A percentile compares a stretch with the other conserved stretches of the same genome.
Conservation (phyloP, 2,888 invertebrate species). For the Epirrita christyi region DNA sequence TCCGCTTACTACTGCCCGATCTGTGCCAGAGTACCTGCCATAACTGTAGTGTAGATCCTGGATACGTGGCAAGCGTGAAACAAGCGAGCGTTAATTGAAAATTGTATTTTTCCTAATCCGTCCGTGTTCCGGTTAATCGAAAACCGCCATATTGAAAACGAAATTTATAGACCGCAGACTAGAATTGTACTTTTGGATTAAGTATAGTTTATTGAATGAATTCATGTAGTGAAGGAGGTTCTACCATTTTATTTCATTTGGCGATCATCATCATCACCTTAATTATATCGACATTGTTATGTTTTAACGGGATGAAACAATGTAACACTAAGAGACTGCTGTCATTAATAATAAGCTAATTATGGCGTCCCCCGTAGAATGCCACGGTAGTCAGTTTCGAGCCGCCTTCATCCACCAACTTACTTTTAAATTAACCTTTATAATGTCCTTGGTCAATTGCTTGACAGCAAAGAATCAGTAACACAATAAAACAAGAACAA, state of each 20-base stretch:
- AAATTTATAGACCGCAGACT: slow-evolving; percentile 15
- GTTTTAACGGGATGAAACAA: no score
- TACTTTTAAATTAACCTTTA: no score
- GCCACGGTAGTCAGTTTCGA: no score
- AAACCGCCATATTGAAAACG: slow-evolving; percentile 34
- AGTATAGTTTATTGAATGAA: slow-evolving; percentile 1
- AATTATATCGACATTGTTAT: no score
- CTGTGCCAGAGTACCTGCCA: slow-evolving; percentile 1
- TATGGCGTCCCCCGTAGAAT: no score
- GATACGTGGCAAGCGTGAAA: slow-evolving; percentile 48
- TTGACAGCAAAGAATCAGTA: no score
- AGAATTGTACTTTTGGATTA: background rate
- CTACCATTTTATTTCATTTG: background rate
- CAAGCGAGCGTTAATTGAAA: slow-evolving; percentile 80
- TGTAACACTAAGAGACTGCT: no score
- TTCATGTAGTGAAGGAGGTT: background rate
- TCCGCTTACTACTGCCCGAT: no score
- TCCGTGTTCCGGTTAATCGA: slow-evolving; percentile 51
- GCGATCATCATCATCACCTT: no score
- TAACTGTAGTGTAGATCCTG: slow-evolving; percentile 13
- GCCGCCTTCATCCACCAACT: no score
- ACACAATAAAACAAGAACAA: background rate
- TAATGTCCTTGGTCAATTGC: no score
- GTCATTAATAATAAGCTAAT: no score
- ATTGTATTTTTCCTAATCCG: slow-evolving; percentile 70